These are phyloP conservation scores for Diploptera punctata DNA, from an alignment of 2,888 invertebrate genomes.

Conservation along the genomic window DNA sequence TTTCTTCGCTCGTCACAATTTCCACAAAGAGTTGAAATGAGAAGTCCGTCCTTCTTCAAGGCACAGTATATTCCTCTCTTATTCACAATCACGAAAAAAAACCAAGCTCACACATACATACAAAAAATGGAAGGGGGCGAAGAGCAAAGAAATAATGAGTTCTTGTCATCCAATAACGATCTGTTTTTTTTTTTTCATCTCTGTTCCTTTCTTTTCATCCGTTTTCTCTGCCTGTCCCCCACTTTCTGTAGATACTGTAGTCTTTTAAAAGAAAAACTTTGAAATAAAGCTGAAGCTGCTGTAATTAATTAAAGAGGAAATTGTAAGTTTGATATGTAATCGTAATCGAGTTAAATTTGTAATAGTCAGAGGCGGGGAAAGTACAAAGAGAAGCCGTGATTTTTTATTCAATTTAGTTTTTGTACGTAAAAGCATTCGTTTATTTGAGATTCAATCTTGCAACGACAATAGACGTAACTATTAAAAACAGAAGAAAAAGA, in stretches of 20 bases:
- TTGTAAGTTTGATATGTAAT: background rate
- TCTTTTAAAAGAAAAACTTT: background rate
- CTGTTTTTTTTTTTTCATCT: background rate
- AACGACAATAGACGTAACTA: background rate
- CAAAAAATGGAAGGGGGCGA: background rate
- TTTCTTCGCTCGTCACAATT: background rate
- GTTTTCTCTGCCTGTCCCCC: background rate
- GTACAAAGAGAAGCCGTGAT: background rate
- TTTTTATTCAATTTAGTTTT: background rate
- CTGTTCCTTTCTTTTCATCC: background rate
- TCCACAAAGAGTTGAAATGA: constrained; percentile 3
- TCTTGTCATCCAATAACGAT: constrained; percentile 8
- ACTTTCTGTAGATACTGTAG: background rate
- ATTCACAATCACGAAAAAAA: background rate
- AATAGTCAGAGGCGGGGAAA: constrained; percentile 2
- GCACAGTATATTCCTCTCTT: background rate
- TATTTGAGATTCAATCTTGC: background rate
- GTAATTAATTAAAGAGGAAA: background rate
- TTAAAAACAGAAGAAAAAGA: background rate
- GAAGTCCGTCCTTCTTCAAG: background rate
- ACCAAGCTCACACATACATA: background rate
- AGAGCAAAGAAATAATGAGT: constrained; percentile 1
- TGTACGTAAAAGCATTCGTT: background rate
- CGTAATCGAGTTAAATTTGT: constrained; percentile 7
- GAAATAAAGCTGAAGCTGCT: background rate